phyloP scores from a whole-genome alignment of 2,888 invertebrate genomes.

The Halictus quadricinctus region DNA sequence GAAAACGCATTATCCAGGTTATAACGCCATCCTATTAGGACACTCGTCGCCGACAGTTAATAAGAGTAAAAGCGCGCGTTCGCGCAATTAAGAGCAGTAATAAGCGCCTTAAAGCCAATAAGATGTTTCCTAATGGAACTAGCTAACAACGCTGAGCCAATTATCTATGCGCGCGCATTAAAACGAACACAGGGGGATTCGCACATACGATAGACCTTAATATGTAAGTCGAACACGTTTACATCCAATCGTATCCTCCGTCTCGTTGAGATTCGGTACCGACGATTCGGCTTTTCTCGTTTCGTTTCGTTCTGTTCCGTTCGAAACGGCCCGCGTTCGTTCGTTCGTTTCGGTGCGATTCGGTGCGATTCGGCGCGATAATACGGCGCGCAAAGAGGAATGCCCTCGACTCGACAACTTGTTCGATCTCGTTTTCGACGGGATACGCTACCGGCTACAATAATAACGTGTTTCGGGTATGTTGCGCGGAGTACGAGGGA shows the following conservation, averaged over 20 bases:
- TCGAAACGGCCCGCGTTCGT: not conserved
- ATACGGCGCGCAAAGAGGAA: not conserved
- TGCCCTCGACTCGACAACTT: not conserved
- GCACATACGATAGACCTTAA: slow-evolving; percentile 51
- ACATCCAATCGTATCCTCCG: slow-evolving; percentile 40
- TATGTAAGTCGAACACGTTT: slow-evolving; percentile 33
- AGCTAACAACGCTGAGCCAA: slow-evolving; percentile 79
- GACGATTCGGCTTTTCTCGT: not conserved
- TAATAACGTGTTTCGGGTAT: not conserved
- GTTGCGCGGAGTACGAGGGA: not conserved
- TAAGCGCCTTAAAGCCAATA: slow-evolving; percentile 81
- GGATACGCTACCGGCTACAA: not conserved
- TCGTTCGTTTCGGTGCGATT: not conserved
- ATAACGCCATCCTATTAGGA: slow-evolving; percentile 72
- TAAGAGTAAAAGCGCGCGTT: slow-evolving; percentile 78
- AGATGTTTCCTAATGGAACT: slow-evolving; percentile 80
- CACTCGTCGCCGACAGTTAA: slow-evolving; percentile 75
- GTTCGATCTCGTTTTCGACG: not conserved
- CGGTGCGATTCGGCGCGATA: slow-evolving; percentile 1
- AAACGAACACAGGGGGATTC: slow-evolving; percentile 57
- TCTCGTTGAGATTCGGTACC: slow-evolving; percentile 25
- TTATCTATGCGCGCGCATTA: slow-evolving; percentile 74
- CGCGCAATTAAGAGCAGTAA: slow-evolving; percentile 78
- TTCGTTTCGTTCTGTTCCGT: not conserved
- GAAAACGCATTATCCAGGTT: slow-evolving; percentile 69